Evolutionary conservation across 2,797 vertebrate genomes (phyloP), one percentile per base, ranked within the genome.

Genomic region (Gobio occitaniae): DNA sequence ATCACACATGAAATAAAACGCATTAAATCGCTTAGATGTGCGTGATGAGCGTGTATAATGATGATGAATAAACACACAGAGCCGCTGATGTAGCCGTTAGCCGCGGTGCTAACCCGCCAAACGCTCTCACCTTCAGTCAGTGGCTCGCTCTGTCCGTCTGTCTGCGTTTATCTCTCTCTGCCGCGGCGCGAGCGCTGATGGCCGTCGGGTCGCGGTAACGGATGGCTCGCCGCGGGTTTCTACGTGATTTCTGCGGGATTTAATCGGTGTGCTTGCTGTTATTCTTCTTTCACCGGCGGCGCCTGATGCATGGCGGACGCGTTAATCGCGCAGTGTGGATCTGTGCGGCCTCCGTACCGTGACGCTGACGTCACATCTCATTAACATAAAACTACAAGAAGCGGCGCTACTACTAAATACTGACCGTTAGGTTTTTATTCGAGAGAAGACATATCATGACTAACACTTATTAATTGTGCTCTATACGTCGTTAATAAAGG

Each of bases 301-400:
- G 78, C 50, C 48, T 87, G 71, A 54, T 80, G 80, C 88, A 87
- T 81, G 72, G 71, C 84, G 80, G 70, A 86, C 71, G 72, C 76
- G 71, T 47, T 82, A 84, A 82, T 85, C 77, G 41, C 29, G 19
- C 47, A 44, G 59, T 88, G 11, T 92, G 92, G 87, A 71, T 89
- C 21, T 10, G 19, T n/a, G 90, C 93, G 94, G 94, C 93, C 93
- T 93, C 95, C 95, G 95, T 96, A 94, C 59, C 65, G 76, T 38
- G 65, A 25, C 63, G 19, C 41, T 41, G 36, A 69, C 17, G 41
- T 80, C 71, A 68, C 5, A 7, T 2, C 6, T 47, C 6, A 50
- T 59, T 59, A 68, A 29, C 61, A 82, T 54, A 68, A 15, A 56
- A 25, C 16, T 41, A 77, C 36, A 38, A 50, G 36, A n/a, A 78